Base-by-base conservation (phyloP, 2,113 vertebrate species). In the Nettapus auritus region DNA sequence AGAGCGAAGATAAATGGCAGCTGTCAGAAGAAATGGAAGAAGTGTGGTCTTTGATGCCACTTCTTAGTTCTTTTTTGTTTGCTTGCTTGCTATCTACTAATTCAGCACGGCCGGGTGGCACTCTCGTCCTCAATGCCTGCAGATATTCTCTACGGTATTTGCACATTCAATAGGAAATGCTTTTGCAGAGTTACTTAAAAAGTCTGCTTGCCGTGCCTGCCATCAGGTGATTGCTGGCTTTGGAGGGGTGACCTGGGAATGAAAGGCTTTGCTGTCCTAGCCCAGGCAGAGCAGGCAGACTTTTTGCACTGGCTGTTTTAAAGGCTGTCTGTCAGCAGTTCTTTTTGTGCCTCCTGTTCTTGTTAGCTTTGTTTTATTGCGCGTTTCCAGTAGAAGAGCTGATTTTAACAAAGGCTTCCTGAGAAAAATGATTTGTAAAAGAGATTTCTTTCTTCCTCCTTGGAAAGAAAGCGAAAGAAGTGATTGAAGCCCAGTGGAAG, bases 1-100 rank as follows among this genome's bases (percentile, higher is more conserved):
- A 88, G 86, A 93, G 69, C 74, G 90, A 89, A 96, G 81, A 82
- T 76, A 89, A 88, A 86, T 87, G 53, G 83, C 73, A 93, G 38
- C 90, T 90, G 62, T 76, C 77, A 66, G 50, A 76, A 90, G 53
- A 74, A 75, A 91, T 83, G n/a, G 67, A 83, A 90, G 62, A 55
- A 25, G 53, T 67, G 38, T 21, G 77, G 40, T 70, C 36, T 89
- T 93, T 78, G 46, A 52, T 79, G 59, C 59, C 85, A 81, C 42
- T 81, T 55, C 29, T 73, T 92, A 53, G 33, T 82, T 88, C 25
- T 60, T 80, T 88, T 86, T 86, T 88, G 60, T 94, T 96, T 87
- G 40, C 53, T 74, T 83, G 81, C 50, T 93, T 96, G 40, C n/a
- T 75, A 0, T 78, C 66, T 90, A 5, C 90, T 89, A 85, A 82